These are phyloP conservation scores for Microctonus brassicae DNA, from an alignment of 2,888 invertebrate genomes.

Conservation along the genomic window DNA sequence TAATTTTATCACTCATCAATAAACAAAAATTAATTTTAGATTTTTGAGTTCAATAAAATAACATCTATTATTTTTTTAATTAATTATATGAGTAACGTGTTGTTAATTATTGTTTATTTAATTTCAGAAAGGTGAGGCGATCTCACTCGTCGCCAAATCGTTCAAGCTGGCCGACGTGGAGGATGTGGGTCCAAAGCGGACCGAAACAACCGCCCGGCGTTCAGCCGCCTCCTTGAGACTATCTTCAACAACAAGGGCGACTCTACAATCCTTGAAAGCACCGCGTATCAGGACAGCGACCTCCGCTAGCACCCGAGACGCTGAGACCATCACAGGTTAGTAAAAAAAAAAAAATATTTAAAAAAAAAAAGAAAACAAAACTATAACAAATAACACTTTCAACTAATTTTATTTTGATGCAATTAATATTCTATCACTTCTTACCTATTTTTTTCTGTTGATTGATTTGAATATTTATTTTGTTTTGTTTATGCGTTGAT, in stretches of 20 bases:
- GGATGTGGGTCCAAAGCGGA: slow-evolving; percentile 81
- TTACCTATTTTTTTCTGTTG: background rate
- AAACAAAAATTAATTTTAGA: background rate
- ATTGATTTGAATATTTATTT: background rate
- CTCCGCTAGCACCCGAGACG: slow-evolving; percentile 71
- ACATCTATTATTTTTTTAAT: background rate
- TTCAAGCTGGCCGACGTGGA: slow-evolving; percentile 86
- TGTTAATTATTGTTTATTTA: background rate
- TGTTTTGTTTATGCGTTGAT: background rate
- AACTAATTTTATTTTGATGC: no score
- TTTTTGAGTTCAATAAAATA: background rate
- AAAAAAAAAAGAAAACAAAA: background rate
- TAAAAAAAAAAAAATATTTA: slow-evolving; percentile 9
- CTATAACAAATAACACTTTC: no score
- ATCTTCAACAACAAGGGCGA: slow-evolving; percentile 64
- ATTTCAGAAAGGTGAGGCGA: slow-evolving; percentile 68
- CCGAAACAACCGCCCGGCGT: slow-evolving; percentile 66
- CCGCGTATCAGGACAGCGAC: slow-evolving; percentile 70
- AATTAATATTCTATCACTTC: background rate
- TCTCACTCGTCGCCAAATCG: slow-evolving; percentile 69
- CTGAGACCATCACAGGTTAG: slow-evolving; percentile 80
- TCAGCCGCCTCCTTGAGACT: slow-evolving; percentile 63
- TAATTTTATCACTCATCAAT: background rate
- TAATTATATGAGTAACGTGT: background rate
- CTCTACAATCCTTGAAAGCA: slow-evolving; percentile 65